A percentile compares a stretch with the other conserved stretches of the same genome.
These are phyloP conservation scores for Camponotus fellah DNA, from an alignment of 2,888 invertebrate species.

Conservation along the genomic window DNA sequence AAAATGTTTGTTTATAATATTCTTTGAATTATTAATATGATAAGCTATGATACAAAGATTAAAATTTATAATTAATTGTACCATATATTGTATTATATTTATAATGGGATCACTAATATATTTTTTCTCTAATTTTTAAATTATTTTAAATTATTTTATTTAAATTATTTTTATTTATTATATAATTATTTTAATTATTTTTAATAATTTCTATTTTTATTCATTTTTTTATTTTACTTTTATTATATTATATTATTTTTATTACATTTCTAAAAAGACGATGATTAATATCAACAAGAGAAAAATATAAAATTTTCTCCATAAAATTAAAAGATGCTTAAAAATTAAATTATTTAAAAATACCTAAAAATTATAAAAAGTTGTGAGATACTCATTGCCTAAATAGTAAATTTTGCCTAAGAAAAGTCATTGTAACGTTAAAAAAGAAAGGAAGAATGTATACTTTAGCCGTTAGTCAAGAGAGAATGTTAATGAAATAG, in stretches of 20 bases:
- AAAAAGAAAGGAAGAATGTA: slow-evolving; percentile 38
- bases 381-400: neutral
- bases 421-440: neutral
- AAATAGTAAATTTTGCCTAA: neutral
- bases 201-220: no score
- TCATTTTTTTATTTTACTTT: neutral
- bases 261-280: neutral
- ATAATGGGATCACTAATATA: neutral
- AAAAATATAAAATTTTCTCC: neutral
- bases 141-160: neutral
- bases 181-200: neutral
- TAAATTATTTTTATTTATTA: neutral
- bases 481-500: slow-evolving; percentile 49
- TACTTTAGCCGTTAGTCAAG: slow-evolving; percentile 24
- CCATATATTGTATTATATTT: neutral
- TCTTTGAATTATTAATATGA: neutral
- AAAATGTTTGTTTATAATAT: neutral
- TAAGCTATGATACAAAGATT: neutral
- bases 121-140: neutral
- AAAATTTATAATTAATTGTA: neutral
- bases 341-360: no score
- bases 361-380: neutral
- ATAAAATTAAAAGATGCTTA: neutral
- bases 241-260: neutral
- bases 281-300: neutral